Evolutionary conservation across 2,797 vertebrate species (phyloP).

Genomic region (Lophotriccus pileatus): DNA sequence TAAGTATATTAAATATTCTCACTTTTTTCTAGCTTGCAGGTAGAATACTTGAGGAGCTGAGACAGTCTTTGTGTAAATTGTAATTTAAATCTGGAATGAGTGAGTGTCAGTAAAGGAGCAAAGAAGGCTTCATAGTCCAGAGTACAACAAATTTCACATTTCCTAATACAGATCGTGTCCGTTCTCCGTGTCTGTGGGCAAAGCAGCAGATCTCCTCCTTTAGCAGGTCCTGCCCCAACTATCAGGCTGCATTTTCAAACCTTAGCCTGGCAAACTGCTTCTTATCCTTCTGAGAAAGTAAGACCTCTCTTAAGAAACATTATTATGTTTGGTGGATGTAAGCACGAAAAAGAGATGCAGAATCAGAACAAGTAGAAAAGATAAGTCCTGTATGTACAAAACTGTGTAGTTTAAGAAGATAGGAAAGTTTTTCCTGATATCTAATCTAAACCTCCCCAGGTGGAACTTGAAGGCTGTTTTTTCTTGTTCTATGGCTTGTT

Average conservation of each 20-base stretch:
- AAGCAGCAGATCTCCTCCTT: background rate
- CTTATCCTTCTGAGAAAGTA: background rate
- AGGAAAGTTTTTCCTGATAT: background rate
- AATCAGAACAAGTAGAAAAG: background rate
- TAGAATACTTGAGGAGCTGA: background rate
- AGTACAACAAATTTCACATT: background rate
- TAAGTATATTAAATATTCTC: background rate
- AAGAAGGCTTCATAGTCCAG: background rate
- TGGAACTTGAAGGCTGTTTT: too few species aligned
- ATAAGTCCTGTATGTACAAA: background rate
- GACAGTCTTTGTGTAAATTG: background rate
- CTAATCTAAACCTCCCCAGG: too few species aligned
- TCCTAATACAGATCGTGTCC: background rate
- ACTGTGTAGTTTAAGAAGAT: background rate
- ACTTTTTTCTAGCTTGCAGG: background rate
- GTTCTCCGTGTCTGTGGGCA: background rate
- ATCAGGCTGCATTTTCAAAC: background rate
- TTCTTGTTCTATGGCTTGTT: too few species aligned
- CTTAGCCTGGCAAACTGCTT: background rate
- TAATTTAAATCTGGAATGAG: background rate
- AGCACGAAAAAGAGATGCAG: background rate
- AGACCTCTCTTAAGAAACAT: background rate
- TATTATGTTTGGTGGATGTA: background rate
- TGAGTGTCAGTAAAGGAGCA: background rate
- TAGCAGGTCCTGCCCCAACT: background rate